phyloP scores from a whole-genome alignment of 2,888 invertebrate genomes.

The Agrochola macilenta region DNA sequence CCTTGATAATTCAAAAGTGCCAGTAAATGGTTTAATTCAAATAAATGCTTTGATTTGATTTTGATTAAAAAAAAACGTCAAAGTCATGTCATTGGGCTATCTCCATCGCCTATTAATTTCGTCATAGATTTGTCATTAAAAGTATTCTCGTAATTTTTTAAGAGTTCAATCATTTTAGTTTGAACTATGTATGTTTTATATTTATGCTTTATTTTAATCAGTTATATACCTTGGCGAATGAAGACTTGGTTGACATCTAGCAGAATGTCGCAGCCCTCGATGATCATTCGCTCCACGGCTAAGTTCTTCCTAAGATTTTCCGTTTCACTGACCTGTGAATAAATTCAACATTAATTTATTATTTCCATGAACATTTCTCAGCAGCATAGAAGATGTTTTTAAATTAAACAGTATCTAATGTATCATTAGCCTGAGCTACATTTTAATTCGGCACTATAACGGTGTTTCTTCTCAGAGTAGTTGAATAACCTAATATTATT shows the following conservation, averaged over 20 bases:
- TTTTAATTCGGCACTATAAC: background rate
- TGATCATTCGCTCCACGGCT: constrained; percentile 97
- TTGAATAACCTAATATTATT: background rate
- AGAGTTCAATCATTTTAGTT: background rate
- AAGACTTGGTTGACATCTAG: constrained; percentile 98
- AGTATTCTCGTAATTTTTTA: background rate
- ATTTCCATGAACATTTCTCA: background rate
- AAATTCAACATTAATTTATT: background rate
- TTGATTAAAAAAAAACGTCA: background rate
- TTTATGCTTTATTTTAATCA: background rate
- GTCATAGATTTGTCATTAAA: background rate
- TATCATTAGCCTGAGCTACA: background rate
- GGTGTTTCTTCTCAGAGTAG: background rate
- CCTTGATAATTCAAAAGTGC: background rate
- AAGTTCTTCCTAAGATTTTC: constrained; percentile 97
- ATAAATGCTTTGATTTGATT: background rate
- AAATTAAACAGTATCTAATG: background rate
- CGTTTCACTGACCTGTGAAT: constrained; percentile 93
- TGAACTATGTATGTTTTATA: background rate
- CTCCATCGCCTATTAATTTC: background rate
- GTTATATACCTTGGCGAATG: constrained; percentile 94
- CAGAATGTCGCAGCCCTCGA: constrained; percentile 97
- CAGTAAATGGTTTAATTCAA: background rate
- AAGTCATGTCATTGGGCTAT: background rate
- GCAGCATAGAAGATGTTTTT: background rate